A percentile compares a stretch with the other conserved stretches of the same genome.
Evolutionary conservation across 2,797 vertebrate species (phyloP).

Genomic region (Enoplosus armatus): DNA sequence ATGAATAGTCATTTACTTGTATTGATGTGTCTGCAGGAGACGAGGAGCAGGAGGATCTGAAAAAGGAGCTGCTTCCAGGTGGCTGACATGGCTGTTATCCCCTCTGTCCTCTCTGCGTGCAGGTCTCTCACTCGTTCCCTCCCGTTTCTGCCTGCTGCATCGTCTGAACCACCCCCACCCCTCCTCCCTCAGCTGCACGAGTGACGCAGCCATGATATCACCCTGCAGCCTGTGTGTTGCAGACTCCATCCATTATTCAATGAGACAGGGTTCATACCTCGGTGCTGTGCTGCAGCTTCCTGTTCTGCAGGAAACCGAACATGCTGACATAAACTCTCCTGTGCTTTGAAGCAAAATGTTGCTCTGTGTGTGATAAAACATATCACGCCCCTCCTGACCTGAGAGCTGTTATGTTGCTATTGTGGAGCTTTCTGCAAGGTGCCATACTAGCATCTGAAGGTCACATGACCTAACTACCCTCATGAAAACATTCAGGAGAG

Average conservation of each 20-base stretch:
- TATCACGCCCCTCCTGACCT: neutral
- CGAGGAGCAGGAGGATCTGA: slow-evolving; percentile 71
- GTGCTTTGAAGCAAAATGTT: neutral
- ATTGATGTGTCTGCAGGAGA: slow-evolving; percentile 68
- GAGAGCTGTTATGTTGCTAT: neutral
- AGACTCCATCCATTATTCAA: slow-evolving; percentile 78
- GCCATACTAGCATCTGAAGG: slow-evolving; percentile 23
- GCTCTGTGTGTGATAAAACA: neutral
- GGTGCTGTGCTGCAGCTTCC: slow-evolving; percentile 6
- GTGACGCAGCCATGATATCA: slow-evolving; percentile 78
- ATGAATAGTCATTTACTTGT: slow-evolving; percentile 77
- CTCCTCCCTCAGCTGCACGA: slow-evolving; percentile 52
- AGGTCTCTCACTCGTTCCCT: slow-evolving; percentile 30
- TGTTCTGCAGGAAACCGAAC: neutral
- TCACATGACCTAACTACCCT: slow-evolving; percentile 33
- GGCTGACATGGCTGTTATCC: slow-evolving; percentile 64
- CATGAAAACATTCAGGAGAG: neutral
- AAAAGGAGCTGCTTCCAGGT: slow-evolving; percentile 53
- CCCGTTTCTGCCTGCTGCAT: slow-evolving; percentile 50
- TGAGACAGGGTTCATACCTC: slow-evolving; percentile 21
- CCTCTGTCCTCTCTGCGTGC: slow-evolving; percentile 43
- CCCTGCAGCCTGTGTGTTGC: slow-evolving; percentile 55
- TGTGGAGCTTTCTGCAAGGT: slow-evolving; percentile 17
- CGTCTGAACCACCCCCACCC: slow-evolving; percentile 10
- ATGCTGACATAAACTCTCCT: neutral